Evolutionary conservation across 2,113 vertebrate species (phyloP).

Genomic region (Melanocharis versteri): DNA sequence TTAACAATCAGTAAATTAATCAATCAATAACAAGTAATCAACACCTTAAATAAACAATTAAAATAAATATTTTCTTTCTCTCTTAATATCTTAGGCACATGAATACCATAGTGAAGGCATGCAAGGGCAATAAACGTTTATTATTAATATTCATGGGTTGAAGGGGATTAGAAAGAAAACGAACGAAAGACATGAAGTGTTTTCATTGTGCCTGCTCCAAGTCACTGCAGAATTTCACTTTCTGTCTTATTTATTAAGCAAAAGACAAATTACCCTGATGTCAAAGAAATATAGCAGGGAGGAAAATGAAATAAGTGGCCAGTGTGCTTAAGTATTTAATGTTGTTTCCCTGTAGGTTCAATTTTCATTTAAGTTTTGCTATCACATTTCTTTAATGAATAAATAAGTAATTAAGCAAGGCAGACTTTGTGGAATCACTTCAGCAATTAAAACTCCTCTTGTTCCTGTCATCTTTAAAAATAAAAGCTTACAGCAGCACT

Average conservation of each 20-base stretch:
- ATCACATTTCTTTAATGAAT: background rate
- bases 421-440: background rate
- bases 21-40: background rate
- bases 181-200: background rate
- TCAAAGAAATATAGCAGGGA: slow-evolving; percentile 34
- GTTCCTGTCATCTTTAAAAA: background rate
- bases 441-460: background rate
- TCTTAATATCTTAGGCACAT: background rate
- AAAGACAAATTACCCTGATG: slow-evolving; percentile 62
- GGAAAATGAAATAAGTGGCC: slow-evolving; percentile 54
- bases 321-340: background rate
- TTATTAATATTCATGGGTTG: background rate
- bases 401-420: background rate
- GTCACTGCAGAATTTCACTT: slow-evolving; percentile 38
- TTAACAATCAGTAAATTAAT: background rate
- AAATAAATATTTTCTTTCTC: background rate
- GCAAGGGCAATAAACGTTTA: background rate
- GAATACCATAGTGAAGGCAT: background rate
- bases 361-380: background rate
- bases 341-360: background rate
- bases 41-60: background rate
- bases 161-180: background rate
- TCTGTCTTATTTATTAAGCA: slow-evolving; percentile 48
- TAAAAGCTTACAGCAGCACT: background rate
- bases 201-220: slow-evolving; percentile 19